Evolutionary conservation across 2,113 vertebrate genomes (phyloP).

Genomic region (Lonchura striata): DNA sequence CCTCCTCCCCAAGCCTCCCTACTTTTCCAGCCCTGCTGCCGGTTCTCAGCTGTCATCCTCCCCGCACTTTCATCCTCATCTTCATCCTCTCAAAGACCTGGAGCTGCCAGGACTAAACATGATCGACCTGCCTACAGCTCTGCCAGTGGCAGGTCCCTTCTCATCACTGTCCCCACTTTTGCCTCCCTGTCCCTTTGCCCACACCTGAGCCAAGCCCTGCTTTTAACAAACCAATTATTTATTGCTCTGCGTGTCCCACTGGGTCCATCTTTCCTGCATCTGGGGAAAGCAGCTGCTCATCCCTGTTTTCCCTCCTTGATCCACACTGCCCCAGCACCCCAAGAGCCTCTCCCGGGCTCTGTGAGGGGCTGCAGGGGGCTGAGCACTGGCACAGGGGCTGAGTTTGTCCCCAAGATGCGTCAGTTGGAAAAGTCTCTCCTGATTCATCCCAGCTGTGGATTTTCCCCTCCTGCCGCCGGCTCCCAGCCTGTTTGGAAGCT

Average conservation of each 20-base stretch:
- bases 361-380: background rate
- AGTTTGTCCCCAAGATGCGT: background rate
- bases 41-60: background rate
- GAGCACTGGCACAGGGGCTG: background rate
- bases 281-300: background rate
- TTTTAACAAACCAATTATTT: background rate
- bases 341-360: background rate
- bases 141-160: background rate
- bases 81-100: background rate
- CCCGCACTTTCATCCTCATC: background rate
- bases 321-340: background rate
- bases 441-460: constrained; percentile 37
- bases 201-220: background rate
- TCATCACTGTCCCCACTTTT: background rate
- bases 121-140: accelerated
- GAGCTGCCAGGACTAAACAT: background rate
- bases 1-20: background rate
- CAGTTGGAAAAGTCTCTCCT: background rate
- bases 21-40: background rate
- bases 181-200: background rate
- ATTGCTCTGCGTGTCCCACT: background rate
- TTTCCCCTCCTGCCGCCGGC: background rate
- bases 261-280: background rate
- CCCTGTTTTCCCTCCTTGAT: background rate
- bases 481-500: constrained; percentile 5